Evolutionary conservation across 2,797 vertebrate genomes (phyloP), one percentile per base, ranked within the genome.

Genomic region (Scleropages formosus): DNA sequence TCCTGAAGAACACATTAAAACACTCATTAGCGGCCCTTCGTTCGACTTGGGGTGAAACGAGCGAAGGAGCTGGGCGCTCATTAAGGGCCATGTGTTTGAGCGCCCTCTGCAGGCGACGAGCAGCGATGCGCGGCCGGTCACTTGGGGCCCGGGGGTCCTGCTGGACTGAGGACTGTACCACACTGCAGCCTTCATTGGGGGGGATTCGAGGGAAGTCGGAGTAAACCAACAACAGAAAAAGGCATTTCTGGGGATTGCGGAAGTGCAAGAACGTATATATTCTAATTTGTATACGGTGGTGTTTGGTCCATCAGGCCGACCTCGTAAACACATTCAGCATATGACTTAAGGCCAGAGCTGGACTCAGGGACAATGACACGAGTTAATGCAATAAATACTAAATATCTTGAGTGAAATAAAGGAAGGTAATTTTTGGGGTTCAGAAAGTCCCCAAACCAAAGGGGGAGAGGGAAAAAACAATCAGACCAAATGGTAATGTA

Each of bases 111-210:
- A 18, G 70, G 70, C 13, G 16, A 12, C 27, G 53, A 24, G 16
- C 16, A n/a, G 1, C n/a, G 8, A 7, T 1, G 70, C 53, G 26
- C 70, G 24, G 39, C 70, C 27, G 31, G 27, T 39, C 70, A 60
- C 53, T 59, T 27, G 31, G 51, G 68, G 70, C 70, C 70, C 56
- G 70, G 70, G 70, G 70, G 56, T 72, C 70, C 70, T 72, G 58
- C 70, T 59, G 70, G 70, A 72, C 70, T 72, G 56, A 60, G 16
- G 70, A 72, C 20, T 11, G 24, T 26, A 31, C 53, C 4, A 31
- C 20, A 58, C 10, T 3, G 9, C 59, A 24, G 27, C 9, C 31
- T 44, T 60, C 7, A 2, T 11, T 11, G 20, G 15, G n/a, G 18
- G 31, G 58, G 58, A 58, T 6, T 16, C 11, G 59, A 53, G 70